These are phyloP conservation scores for Cloeon dipterum DNA, from an alignment of 2,888 invertebrate species.

Conservation along the genomic window DNA sequence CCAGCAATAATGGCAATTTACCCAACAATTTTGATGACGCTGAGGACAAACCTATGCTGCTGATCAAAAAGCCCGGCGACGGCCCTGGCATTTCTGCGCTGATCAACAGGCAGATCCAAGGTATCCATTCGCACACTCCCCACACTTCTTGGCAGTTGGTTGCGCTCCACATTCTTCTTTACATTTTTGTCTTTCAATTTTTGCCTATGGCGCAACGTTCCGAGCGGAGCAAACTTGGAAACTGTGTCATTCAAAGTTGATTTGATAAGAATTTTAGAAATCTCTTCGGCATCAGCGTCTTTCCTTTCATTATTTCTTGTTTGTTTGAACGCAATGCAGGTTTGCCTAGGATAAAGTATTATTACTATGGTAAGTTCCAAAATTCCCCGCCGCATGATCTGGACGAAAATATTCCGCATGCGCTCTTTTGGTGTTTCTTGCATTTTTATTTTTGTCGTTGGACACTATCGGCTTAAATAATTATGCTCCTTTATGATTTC, in stretches of 20 bases:
- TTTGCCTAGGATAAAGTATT: conserved; percentile 39
- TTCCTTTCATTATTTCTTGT: not conserved
- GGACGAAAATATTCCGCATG: too few species aligned
- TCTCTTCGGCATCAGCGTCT: too few species aligned
- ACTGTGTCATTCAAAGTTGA: too few species aligned
- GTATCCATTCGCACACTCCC: conserved; percentile 20
- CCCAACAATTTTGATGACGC: conserved; percentile 37
- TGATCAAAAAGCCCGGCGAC: conserved; percentile 49
- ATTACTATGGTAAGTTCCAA: conserved; percentile 41
- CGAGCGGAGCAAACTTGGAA: too few species aligned
- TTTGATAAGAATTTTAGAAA: too few species aligned
- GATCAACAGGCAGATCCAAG: conserved; percentile 54
- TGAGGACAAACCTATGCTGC: conserved; percentile 53
- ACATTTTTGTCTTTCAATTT: not conserved
- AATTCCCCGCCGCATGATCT: too few species aligned
- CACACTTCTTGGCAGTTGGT: not conserved
- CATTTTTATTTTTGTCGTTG: too few species aligned
- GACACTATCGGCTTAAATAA: too few species aligned
- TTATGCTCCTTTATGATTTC: too few species aligned
- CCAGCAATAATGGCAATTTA: conserved; percentile 40
- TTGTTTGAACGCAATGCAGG: conserved; percentile 15
- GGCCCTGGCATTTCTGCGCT: conserved; percentile 56
- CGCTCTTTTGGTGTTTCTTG: too few species aligned
- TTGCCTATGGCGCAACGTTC: not conserved
- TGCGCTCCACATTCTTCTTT: not conserved